Conservation (phyloP, 2,113 vertebrate species). For the Pelodiscus sinensis region DNA sequence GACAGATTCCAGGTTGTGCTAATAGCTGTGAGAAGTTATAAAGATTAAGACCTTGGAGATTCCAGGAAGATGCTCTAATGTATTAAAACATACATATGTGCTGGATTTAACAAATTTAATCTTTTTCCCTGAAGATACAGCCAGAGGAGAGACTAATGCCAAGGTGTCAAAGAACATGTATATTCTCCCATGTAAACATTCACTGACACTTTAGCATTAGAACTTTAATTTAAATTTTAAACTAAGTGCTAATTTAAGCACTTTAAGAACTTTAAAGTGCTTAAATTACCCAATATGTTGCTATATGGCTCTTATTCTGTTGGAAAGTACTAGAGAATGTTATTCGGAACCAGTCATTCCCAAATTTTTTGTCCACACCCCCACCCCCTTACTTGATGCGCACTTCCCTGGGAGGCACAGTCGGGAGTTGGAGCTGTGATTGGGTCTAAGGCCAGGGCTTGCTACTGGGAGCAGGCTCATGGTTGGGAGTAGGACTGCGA, state of each 20-base stretch:
- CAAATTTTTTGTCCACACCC: too few relatives aligned
- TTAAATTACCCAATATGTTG: not conserved
- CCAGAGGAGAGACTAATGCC: not conserved
- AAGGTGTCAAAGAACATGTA: not conserved
- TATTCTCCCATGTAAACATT: not conserved
- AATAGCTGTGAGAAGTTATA: not conserved
- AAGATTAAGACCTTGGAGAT: not conserved
- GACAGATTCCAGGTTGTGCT: not conserved
- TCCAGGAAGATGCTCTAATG: not conserved
- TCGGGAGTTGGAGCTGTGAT: too few relatives aligned
- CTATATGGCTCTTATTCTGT: not conserved
- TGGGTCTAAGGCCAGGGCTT: too few relatives aligned
- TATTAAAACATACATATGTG: conserved; percentile 10
- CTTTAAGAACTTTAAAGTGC: not conserved
- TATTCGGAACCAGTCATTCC: not conserved
- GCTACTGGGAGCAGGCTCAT: too few relatives aligned
- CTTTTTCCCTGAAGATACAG: not conserved
- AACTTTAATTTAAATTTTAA: too few relatives aligned
- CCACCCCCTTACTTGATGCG: too few relatives aligned
- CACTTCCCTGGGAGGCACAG: too few relatives aligned
- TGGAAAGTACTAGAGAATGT: not conserved
- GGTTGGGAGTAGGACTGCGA: too few relatives aligned
- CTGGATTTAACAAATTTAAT: not conserved
- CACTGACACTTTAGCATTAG: not conserved
- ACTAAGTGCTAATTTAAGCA: too few relatives aligned